Evolutionary conservation across 1,140 invertebrate genomes (phyloP).

Genomic region (Drosophila saltans): DNA sequence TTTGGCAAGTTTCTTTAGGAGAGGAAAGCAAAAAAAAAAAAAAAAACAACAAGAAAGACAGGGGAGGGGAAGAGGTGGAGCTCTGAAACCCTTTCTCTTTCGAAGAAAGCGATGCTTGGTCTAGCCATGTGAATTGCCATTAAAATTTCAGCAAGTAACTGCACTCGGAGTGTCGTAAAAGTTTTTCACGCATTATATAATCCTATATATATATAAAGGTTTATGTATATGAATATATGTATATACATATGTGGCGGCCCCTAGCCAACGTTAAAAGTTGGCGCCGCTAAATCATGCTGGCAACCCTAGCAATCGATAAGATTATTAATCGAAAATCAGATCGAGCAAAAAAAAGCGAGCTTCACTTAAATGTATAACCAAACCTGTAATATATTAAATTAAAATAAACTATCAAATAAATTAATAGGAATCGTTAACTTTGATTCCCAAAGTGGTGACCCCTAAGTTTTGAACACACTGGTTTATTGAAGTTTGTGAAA

Average conservation of each 20-base stretch:
- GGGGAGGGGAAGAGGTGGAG: constrained; percentile 6
- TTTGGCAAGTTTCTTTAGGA: constrained; percentile 68
- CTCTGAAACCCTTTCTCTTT: constrained; percentile 78
- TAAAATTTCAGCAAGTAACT: constrained; percentile 49
- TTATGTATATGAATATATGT: neutral
- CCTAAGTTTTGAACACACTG: too few relatives aligned
- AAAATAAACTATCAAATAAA: too few relatives aligned
- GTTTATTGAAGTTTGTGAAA: too few relatives aligned
- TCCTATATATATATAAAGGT: constrained; percentile 11
- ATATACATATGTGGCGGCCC: neutral
- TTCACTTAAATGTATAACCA: too few relatives aligned
- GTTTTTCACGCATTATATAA: constrained; percentile 73
- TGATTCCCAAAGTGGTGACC: too few relatives aligned
- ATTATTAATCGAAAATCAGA: too few relatives aligned
- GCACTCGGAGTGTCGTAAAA: constrained; percentile 58
- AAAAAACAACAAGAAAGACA: neutral
- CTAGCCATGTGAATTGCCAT: constrained; percentile 46
- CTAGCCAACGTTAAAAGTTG: too few relatives aligned
- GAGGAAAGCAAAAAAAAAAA: constrained; percentile 1
- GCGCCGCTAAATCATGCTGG: too few relatives aligned
- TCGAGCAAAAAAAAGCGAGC: too few relatives aligned
- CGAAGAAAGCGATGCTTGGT: constrained; percentile 64
- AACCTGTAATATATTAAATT: too few relatives aligned
- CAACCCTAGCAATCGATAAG: too few relatives aligned
- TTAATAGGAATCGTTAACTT: too few relatives aligned